Percentiles rank a stretch among this genome's conserved stretches.
Evolutionary conservation across 1,140 invertebrate species (phyloP).

Genomic region (Acromyrmex echinatior): DNA sequence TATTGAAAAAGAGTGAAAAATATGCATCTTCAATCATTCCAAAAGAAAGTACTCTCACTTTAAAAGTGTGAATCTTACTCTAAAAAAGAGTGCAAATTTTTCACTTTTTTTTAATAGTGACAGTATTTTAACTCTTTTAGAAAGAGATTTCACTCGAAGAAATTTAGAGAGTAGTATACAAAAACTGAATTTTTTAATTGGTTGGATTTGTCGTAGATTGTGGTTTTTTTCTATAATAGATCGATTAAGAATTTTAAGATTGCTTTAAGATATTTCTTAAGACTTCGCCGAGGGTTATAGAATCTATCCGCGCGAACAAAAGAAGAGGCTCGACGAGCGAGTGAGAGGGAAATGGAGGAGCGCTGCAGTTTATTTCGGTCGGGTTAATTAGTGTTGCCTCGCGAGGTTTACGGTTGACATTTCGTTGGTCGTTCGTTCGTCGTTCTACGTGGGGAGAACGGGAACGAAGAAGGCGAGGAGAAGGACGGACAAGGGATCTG

Average conservation of each 20-base stretch:
- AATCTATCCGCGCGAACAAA: constrained; percentile 52
- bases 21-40: too few relatives aligned
- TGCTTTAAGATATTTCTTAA: constrained; percentile 56
- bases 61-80: too few relatives aligned
- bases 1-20: too few relatives aligned
- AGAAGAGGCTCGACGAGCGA: constrained; percentile 71
- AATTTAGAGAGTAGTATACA: not conserved
- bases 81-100: not conserved
- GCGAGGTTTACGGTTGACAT: constrained; percentile 87
- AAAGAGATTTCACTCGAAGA: too few relatives aligned
- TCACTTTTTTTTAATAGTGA: too few relatives aligned
- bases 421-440: constrained; percentile 83
- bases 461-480: constrained; percentile 67
- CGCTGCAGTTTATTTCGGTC: constrained; percentile 86
- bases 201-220: not conserved
- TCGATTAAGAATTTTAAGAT: constrained; percentile 24
- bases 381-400: constrained; percentile 87
- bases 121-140: too few relatives aligned
- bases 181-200: not conserved
- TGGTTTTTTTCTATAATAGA: not conserved
- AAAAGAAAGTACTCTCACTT: too few relatives aligned
- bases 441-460: constrained; percentile 76
- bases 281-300: constrained; percentile 29
- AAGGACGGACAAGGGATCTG: constrained; percentile 43
- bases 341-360: constrained; percentile 64